Conservation (phyloP, 2,113 vertebrate genomes). For the Nycticebus coucang region DNA sequence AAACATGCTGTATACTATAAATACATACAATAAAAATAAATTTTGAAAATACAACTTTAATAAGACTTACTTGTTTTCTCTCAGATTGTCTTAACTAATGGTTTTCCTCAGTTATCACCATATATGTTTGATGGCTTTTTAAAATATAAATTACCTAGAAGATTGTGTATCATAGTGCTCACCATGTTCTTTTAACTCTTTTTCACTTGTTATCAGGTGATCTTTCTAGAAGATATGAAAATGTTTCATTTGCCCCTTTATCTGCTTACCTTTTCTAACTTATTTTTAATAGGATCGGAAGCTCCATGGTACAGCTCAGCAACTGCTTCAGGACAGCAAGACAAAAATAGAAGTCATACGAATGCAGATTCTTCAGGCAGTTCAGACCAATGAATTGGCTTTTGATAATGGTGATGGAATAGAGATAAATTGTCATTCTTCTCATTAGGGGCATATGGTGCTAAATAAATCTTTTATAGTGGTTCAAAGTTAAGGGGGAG, state of each 20-base stretch:
- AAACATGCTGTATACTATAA: background rate
- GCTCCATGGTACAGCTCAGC: constrained; percentile 96
- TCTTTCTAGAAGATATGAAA: constrained; percentile 48
- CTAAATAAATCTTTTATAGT: background rate
- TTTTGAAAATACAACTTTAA: background rate
- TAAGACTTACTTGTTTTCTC: constrained; percentile 40
- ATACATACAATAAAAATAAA: background rate
- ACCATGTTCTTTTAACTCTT: constrained; percentile 18
- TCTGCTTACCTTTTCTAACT: constrained; percentile 61
- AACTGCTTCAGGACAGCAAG: constrained; percentile 99
- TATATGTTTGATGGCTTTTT: background rate
- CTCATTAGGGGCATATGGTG: constrained; percentile 43
- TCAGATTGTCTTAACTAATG: constrained; percentile 4
- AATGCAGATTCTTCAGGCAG: constrained; percentile 99
- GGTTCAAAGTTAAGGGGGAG: constrained; percentile 34
- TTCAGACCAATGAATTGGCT: constrained; percentile 95
- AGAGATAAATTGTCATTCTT: constrained; percentile 80
- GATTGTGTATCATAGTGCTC: background rate
- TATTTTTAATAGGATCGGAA: constrained; percentile 93
- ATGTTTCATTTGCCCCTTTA: constrained; percentile 32
- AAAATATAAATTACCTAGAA: background rate
- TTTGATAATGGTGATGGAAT: constrained; percentile 95
- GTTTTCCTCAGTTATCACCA: background rate
- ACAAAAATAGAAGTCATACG: constrained; percentile 99
- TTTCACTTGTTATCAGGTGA: constrained; percentile 24